Evolutionary conservation across 2,113 vertebrate species (phyloP).

Genomic region (Capreolus pygargus): DNA sequence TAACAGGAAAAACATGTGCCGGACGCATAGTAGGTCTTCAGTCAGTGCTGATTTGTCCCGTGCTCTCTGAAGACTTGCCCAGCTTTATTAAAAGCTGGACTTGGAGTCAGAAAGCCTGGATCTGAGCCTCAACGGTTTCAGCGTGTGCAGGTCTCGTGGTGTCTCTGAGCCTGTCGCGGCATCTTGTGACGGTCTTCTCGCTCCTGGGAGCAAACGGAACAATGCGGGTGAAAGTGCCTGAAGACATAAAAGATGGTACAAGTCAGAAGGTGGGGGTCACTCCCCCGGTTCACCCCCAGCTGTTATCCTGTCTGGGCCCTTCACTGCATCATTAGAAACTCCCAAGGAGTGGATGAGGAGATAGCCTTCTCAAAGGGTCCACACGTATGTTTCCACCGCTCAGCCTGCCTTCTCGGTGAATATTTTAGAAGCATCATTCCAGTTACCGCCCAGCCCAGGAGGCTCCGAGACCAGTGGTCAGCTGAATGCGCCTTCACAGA

Average conservation of each 20-base stretch:
- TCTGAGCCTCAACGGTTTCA: neutral
- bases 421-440: neutral
- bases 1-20: neutral
- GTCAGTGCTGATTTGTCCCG: neutral
- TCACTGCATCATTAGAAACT: fast-evolving
- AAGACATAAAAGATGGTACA: neutral
- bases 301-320: no score
- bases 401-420: neutral
- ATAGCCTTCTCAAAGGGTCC: neutral
- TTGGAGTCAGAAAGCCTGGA: neutral
- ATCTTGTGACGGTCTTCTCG: neutral
- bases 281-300: neutral
- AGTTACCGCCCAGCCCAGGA: neutral
- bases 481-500: neutral
- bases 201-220: neutral
- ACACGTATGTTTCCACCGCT: neutral
- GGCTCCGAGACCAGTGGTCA: neutral
- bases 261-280: neutral
- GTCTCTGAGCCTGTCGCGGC: neutral
- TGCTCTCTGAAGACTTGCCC: neutral
- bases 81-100: neutral
- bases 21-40: no score
- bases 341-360: no score
- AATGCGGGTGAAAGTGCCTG: neutral
- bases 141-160: neutral